A percentile compares a stretch with the other conserved stretches of the same genome.
These are phyloP conservation scores for Amphipoea oculea DNA, from an alignment of 2,888 invertebrate species.

Conservation along the genomic window DNA sequence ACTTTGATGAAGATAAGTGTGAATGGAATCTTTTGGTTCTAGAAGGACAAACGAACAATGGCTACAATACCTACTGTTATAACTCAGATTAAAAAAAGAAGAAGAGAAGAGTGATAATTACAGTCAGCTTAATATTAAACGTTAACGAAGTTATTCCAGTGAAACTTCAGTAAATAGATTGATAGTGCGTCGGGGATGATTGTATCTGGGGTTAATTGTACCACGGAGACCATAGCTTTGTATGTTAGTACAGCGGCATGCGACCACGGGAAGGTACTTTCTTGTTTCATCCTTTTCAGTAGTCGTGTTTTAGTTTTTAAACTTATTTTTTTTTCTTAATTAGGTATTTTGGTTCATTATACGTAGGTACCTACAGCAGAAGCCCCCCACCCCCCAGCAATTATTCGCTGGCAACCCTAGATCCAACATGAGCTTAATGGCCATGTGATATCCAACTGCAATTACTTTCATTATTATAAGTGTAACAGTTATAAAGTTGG, in stretches of 20 bases:
- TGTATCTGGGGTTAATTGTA: background rate
- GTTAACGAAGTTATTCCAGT: background rate
- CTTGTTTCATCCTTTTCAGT: too few relatives aligned
- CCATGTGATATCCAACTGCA: conserved; percentile 52
- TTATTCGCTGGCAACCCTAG: conserved; percentile 40
- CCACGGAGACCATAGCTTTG: background rate
- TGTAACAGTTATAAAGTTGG: conserved; percentile 57
- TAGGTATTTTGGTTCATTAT: background rate
- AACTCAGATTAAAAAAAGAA: too few relatives aligned
- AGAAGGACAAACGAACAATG: too few relatives aligned
- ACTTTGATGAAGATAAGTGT: too few relatives aligned
- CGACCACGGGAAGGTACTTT: too few relatives aligned
- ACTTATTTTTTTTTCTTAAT: too few relatives aligned
- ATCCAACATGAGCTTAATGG: conserved; percentile 43
- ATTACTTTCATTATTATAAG: conserved; percentile 54
- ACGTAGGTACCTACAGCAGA: background rate
- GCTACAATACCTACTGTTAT: too few relatives aligned
- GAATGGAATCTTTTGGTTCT: too few relatives aligned
- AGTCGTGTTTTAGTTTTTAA: too few relatives aligned
- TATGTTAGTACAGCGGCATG: too few relatives aligned
- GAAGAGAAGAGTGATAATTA: background rate
- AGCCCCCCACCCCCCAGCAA: conserved; percentile 6
- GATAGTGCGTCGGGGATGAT: background rate
- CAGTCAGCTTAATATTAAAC: background rate
- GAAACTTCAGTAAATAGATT: background rate